Evolutionary conservation across 2,888 invertebrate species (phyloP).

Genomic region (Seira musarum): DNA sequence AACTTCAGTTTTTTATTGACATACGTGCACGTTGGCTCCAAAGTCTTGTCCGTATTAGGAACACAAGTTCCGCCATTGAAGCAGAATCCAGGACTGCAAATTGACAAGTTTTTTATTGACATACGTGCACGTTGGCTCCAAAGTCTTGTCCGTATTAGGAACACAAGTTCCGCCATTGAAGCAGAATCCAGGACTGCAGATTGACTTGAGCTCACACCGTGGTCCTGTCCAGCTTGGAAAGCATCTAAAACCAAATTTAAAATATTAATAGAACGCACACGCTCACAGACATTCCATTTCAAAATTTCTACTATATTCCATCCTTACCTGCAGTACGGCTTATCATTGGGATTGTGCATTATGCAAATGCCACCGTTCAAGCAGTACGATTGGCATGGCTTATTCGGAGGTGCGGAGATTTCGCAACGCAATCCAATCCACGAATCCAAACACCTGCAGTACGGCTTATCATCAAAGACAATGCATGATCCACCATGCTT

Average conservation of each 20-base stretch:
- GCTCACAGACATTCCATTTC: too few relatives aligned
- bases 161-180: constrained; percentile 75
- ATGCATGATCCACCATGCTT: constrained; percentile 77
- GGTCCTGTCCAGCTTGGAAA: constrained; percentile 77
- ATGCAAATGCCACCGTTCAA: constrained; percentile 78
- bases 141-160: constrained; percentile 71
- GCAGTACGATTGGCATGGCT: constrained; percentile 77
- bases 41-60: constrained; percentile 71
- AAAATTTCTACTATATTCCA: too few relatives aligned
- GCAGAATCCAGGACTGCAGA: constrained; percentile 74
- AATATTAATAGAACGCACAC: too few relatives aligned
- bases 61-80: constrained; percentile 75
- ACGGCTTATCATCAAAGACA: constrained; percentile 73
- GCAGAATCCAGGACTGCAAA: constrained; percentile 74
- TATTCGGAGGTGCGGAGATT: constrained; percentile 77
- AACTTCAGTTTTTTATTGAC: constrained; percentile 65
- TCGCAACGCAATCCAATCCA: constrained; percentile 77
- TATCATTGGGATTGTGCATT: constrained; percentile 73
- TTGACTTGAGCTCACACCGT: constrained; percentile 74
- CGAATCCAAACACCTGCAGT: constrained; percentile 76
- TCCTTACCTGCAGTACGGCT: constrained; percentile 76
- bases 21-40: constrained; percentile 73
- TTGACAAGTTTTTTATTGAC: too few relatives aligned
- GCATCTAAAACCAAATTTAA: too few relatives aligned
- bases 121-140: too few relatives aligned